These are phyloP conservation scores for Odontomyia ornata DNA, from an alignment of 2,888 invertebrate genomes.

Conservation along the genomic window DNA sequence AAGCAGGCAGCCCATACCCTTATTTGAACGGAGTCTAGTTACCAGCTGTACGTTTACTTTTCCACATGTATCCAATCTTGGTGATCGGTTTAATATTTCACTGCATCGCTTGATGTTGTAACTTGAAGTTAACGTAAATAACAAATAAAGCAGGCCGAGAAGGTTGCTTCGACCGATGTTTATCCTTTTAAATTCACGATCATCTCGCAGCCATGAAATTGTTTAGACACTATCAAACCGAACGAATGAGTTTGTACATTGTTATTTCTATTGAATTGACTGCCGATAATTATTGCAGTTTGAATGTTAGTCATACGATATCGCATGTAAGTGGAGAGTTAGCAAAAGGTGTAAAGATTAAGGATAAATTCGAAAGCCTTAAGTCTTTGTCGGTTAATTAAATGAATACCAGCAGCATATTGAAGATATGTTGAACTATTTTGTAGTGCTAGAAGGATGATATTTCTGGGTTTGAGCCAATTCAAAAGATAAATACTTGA, in stretches of 20 bases:
- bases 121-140: slow-evolving; percentile 11
- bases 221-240: slow-evolving; percentile 16
- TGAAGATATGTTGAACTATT: too few relatives aligned
- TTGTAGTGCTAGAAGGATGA: too few relatives aligned
- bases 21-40: too few relatives aligned
- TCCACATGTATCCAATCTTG: neutral
- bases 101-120: slow-evolving; percentile 11
- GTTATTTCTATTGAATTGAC: neutral
- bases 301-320: slow-evolving; percentile 8
- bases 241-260: neutral
- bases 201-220: slow-evolving; percentile 25
- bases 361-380: neutral
- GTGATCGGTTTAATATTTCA: slow-evolving; percentile 29
- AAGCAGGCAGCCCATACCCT: too few relatives aligned
- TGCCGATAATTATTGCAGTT: slow-evolving; percentile 8
- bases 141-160: slow-evolving; percentile 18
- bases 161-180: neutral
- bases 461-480: too few relatives aligned
- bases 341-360: neutral
- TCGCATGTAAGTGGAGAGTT: neutral
- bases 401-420: too few relatives aligned
- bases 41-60: too few relatives aligned
- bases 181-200: slow-evolving; percentile 33
- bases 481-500: too few relatives aligned
- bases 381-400: neutral